phyloP scores from a whole-genome alignment of 2,888 invertebrate genomes.

The Poecilus cupreus region DNA sequence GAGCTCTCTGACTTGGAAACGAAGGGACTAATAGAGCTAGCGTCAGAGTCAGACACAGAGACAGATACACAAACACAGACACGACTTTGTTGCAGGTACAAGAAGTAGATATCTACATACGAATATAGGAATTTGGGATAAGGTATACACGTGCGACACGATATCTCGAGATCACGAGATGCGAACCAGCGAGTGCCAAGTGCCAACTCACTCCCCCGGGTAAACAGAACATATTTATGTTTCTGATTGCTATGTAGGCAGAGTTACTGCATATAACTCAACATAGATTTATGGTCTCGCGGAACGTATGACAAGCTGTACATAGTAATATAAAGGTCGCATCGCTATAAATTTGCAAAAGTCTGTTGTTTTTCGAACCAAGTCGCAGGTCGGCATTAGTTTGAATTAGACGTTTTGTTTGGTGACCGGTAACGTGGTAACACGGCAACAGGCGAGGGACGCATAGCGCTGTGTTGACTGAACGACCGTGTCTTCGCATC shows the following conservation, averaged over 20 bases:
- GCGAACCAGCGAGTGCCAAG: not conserved
- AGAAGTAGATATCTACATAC: too few relatives aligned
- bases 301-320: constrained; percentile 53
- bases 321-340: constrained; percentile 54
- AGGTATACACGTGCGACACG: not conserved
- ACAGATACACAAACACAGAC: too few relatives aligned
- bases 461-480: not conserved
- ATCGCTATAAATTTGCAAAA: constrained; percentile 50
- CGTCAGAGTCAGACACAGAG: not conserved
- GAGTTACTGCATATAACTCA: constrained; percentile 53
- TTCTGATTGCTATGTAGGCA: constrained; percentile 59
- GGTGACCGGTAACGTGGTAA: not conserved
- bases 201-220: constrained; percentile 48
- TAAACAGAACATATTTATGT: constrained; percentile 57
- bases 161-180: not conserved
- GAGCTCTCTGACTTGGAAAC: constrained; percentile 61
- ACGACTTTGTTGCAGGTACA: too few relatives aligned
- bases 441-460: too few relatives aligned
- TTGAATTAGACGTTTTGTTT: too few relatives aligned
- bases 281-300: constrained; percentile 53
- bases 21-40: constrained; percentile 63
- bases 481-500: constrained; percentile 62
- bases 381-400: too few relatives aligned
- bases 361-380: constrained; percentile 11
- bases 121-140: not conserved